Percentiles rank a stretch among this genome's conserved stretches.
Evolutionary conservation across 2,888 invertebrate species (phyloP).

Genomic region (Drosophila formosana): DNA sequence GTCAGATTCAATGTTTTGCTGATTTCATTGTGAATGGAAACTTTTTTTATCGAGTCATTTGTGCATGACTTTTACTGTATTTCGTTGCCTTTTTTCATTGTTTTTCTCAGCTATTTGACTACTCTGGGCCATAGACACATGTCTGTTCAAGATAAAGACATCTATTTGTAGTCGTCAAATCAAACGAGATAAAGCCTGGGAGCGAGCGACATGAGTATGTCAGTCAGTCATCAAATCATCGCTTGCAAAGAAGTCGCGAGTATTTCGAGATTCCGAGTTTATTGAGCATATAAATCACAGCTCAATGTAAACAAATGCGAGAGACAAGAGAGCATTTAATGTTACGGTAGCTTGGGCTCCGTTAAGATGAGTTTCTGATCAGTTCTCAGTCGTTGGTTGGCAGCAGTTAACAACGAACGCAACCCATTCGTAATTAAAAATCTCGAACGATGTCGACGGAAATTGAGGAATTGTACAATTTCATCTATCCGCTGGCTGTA

Average conservation of each 20-base stretch:
- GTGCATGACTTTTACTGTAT: constrained; percentile 7
- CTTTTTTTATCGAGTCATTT: constrained; percentile 9
- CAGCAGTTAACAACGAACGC: constrained; percentile 14
- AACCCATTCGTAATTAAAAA: constrained; percentile 12
- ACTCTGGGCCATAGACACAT: constrained; percentile 33
- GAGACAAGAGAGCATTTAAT: constrained; percentile 4
- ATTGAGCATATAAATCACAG: constrained; percentile 46
- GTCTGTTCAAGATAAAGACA: constrained; percentile 37
- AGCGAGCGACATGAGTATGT: constrained; percentile 32
- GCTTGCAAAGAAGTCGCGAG: neutral
- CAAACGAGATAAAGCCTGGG: constrained; percentile 44
- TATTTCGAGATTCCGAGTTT: constrained; percentile 18
- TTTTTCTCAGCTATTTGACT: constrained; percentile 15
- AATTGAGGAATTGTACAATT: constrained; percentile 81
- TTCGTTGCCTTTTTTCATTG: neutral
- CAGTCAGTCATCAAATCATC: constrained; percentile 20
- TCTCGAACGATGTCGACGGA: constrained; percentile 60
- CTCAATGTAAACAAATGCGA: constrained; percentile 48
- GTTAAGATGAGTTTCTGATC: constrained; percentile 34
- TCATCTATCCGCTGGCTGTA: constrained; percentile 82
- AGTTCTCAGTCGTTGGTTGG: constrained; percentile 13
- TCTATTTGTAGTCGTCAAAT: constrained; percentile 53
- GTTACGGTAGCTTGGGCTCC: constrained; percentile 13
- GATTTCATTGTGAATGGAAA: neutral
- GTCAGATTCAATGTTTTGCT: constrained; percentile 5